Percentiles rank a stretch among this genome's conserved stretches.
These are phyloP conservation scores for Polymixis lichenea DNA, from an alignment of 2,888 invertebrate genomes.

Conservation along the genomic window DNA sequence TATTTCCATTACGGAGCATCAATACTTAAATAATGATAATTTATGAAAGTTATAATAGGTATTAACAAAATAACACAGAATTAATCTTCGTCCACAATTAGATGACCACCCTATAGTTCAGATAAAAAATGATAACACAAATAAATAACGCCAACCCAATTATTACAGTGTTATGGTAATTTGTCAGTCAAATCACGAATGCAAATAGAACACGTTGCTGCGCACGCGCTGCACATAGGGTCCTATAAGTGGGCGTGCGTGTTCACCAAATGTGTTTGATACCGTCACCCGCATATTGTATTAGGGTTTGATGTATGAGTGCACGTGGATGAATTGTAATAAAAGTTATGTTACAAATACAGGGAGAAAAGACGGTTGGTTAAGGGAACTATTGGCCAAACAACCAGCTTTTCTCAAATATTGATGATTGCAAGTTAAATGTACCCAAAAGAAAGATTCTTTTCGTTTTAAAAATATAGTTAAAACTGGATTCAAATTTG, in stretches of 20 bases:
- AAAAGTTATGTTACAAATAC: not conserved
- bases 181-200: slow-evolving; percentile 49
- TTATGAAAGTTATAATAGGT: not conserved
- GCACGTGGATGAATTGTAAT: slow-evolving; percentile 21
- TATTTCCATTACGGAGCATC: not conserved
- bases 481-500: too few relatives aligned
- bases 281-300: slow-evolving; percentile 50
- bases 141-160: slow-evolving; percentile 44
- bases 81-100: not conserved
- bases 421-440: not conserved
- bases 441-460: not conserved
- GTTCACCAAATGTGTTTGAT: slow-evolving; percentile 57
- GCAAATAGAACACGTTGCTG: slow-evolving; percentile 57
- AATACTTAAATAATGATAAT: not conserved
- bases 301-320: slow-evolving; percentile 45
- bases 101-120: slow-evolving; percentile 6
- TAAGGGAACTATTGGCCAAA: too few relatives aligned
- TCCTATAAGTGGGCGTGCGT: slow-evolving; percentile 49
- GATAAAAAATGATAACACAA: slow-evolving; percentile 1
- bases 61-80: not conserved
- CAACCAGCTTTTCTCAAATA: not conserved
- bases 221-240: slow-evolving; percentile 59
- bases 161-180: slow-evolving; percentile 47
- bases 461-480: not conserved
- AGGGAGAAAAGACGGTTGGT: not conserved